These are phyloP conservation scores for Parasteatoda lunata DNA, from an alignment of 2,888 invertebrate species.

Conservation along the genomic window DNA sequence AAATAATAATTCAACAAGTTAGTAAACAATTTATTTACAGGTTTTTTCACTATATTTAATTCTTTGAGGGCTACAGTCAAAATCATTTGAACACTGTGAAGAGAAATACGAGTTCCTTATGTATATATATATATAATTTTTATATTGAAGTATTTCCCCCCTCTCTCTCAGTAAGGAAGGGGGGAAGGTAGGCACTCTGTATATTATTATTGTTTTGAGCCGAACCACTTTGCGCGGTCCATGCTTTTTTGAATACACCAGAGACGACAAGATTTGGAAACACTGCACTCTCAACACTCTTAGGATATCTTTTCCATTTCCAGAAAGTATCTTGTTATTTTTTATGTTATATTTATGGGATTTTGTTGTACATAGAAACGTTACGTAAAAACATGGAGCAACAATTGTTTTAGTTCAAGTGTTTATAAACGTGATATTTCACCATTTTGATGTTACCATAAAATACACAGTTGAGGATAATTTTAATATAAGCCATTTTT, in stretches of 20 bases:
- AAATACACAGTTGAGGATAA: no score
- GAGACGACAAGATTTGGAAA: conserved; percentile 39
- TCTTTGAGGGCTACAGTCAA: conserved; percentile 59
- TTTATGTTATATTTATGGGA: no score
- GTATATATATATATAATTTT: conserved; percentile 25
- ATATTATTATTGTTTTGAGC: conserved; percentile 67
- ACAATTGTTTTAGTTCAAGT: no score
- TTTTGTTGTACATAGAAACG: no score
- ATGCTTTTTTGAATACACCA: conserved; percentile 41
- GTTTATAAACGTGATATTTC: no score
- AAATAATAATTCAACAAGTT: conserved; percentile 50
- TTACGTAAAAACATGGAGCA: no score
- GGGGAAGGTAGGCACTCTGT: conserved; percentile 61
- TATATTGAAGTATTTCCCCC: conserved; percentile 28
- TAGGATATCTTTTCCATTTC: no score
- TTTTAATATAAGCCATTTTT: no score
- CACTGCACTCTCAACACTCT: background rate
- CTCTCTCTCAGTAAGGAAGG: background rate
- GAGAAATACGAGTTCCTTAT: conserved; percentile 58
- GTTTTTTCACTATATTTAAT: conserved; percentile 59
- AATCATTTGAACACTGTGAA: conserved; percentile 56
- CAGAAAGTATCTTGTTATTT: no score
- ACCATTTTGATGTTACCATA: no score
- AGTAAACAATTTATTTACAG: conserved; percentile 69
- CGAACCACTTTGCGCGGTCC: conserved; percentile 41